Percentiles rank a stretch among this genome's conserved stretches.
phyloP scores from a whole-genome alignment of 2,888 invertebrate species.

The Gari tellinella region DNA sequence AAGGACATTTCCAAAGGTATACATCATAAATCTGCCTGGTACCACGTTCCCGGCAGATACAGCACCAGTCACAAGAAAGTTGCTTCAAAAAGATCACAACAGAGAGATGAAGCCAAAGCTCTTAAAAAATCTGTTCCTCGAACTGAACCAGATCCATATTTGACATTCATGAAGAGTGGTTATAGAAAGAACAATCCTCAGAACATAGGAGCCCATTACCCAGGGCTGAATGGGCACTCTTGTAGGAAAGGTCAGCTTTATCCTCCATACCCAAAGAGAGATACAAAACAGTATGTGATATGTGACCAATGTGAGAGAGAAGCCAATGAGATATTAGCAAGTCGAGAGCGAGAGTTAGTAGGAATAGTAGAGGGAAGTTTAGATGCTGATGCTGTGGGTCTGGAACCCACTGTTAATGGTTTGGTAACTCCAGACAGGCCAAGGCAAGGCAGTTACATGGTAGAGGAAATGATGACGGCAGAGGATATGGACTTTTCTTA shows the following conservation, averaged over 20 bases:
- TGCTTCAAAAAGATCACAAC: conserved; percentile 74
- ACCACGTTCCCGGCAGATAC: conserved; percentile 82
- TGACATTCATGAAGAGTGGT: conserved; percentile 55
- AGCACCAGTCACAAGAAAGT: conserved; percentile 64
- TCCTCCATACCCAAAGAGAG: conserved; percentile 35
- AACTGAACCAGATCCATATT: conserved; percentile 41
- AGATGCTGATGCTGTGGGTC: conserved; percentile 21
- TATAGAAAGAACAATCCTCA: conserved; percentile 56
- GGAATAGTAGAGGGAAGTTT: conserved; percentile 30
- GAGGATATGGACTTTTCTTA: conserved; percentile 43
- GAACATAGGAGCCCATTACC: conserved; percentile 16
- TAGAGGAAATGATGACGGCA: conserved; percentile 47
- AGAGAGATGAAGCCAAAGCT: conserved; percentile 55
- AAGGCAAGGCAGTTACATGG: conserved; percentile 46
- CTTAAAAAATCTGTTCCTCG: conserved; percentile 51
- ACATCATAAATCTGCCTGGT: conserved; percentile 81
- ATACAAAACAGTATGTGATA: conserved; percentile 45
- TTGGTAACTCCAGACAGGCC: conserved; percentile 51
- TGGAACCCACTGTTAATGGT: conserved; percentile 66
- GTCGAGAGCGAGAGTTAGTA: conserved; percentile 35
- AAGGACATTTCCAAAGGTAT: conserved; percentile 58
- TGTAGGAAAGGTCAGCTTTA: conserved; percentile 31
- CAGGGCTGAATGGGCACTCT: conserved; percentile 36
- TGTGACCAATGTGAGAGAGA: conserved; percentile 48
- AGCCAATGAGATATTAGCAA: conserved; percentile 40